Base-by-base conservation (phyloP, 2,113 vertebrate genomes). In the Ctenodactylus gundi region DNA sequence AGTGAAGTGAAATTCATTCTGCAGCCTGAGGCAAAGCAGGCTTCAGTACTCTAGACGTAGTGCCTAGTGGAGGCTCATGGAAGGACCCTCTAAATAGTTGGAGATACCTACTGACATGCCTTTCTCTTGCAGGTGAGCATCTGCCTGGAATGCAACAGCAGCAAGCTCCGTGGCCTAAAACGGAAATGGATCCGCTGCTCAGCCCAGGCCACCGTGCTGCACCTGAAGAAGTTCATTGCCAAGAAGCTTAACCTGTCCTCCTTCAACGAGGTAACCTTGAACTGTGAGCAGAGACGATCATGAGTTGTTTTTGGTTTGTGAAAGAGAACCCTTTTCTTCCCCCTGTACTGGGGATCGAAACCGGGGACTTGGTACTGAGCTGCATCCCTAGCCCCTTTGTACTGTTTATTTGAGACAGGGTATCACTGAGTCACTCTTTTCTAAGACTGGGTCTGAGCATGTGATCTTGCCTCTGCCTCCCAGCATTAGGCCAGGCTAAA, bases 211-310 rank as follows among this genome's bases (percentile, higher is more conserved):
- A 99, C 99, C 0, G 99, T 99, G 95, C 98, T 99, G 83, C 99
- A 99, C 97, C 99, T 99, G 90, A 99, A 99, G 98, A 99, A 99
- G 98, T 99, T 99, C 98, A 99, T 99, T 98, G 99, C 99, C 98
- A 99, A 99, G 98, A 99, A 99, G 97, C 99, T 99, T 72, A 99
- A 99, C 97, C 98, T 99, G 93, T 99, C 99, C 93, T 99, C 99
- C 60, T 99, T 99, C 97, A 99, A 99, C 53, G 99, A 99, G 99
- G 99, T 99, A 98, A 97, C 60, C 34, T n/a, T 62, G 46, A 3
- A 9, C 80, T 15, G 1, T 44, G 65, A 82, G 44, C 9, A 0
- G 27, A 87, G 78, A 20, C 29, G 1, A 7, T 2, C 27, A 12
- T 2, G 1, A 82, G 55, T 0, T 6, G 0, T 12, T 65, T 6